phyloP scores from a whole-genome alignment of 2,113 vertebrate species.

The Thunnus thynnus region DNA sequence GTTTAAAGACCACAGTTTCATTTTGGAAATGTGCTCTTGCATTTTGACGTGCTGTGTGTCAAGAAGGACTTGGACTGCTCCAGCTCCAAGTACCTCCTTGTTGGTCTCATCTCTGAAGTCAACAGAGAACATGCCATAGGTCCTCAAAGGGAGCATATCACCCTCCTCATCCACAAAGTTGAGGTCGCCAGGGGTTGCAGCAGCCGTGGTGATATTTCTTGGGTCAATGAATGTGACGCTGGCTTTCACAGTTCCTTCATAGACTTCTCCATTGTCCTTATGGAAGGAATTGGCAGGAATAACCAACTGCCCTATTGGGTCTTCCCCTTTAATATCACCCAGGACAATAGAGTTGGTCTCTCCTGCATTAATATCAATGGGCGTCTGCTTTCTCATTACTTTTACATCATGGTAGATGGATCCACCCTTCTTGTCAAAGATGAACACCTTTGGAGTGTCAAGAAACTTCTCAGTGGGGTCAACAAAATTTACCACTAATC shows the following conservation, averaged over 20 bases:
- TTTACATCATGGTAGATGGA: conserved; percentile 94
- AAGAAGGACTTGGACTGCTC: conserved; percentile 89
- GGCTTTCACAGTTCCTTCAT: conserved; percentile 90
- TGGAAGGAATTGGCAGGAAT: conserved; percentile 90
- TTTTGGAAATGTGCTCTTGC: conserved; percentile 90
- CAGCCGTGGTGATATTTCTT: conserved; percentile 88
- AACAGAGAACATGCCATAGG: conserved; percentile 96
- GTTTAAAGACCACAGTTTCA: conserved; percentile 96
- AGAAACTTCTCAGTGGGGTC: conserved; percentile 88
- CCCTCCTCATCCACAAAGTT: conserved; percentile 91
- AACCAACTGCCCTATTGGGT: conserved; percentile 90
- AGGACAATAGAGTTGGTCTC: conserved; percentile 87
- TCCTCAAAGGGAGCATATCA: conserved; percentile 91
- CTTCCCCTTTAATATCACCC: conserved; percentile 84
- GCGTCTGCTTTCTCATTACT: conserved; percentile 89
- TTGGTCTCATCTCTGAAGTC: conserved; percentile 90
- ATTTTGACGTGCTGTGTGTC: conserved; percentile 90
- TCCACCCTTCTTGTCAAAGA: conserved; percentile 90
- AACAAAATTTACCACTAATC: conserved; percentile 92
- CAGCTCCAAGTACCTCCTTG: conserved; percentile 84
- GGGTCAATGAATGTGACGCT: conserved; percentile 96
- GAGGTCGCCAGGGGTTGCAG: conserved; percentile 91
- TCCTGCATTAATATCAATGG: conserved; percentile 86
- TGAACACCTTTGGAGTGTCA: conserved; percentile 92
- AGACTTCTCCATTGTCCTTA: conserved; percentile 87